A percentile compares a stretch with the other conserved stretches of the same genome.
These are phyloP conservation scores for Philopedon plagiatum DNA, from an alignment of 2,888 invertebrate genomes.

Conservation along the genomic window DNA sequence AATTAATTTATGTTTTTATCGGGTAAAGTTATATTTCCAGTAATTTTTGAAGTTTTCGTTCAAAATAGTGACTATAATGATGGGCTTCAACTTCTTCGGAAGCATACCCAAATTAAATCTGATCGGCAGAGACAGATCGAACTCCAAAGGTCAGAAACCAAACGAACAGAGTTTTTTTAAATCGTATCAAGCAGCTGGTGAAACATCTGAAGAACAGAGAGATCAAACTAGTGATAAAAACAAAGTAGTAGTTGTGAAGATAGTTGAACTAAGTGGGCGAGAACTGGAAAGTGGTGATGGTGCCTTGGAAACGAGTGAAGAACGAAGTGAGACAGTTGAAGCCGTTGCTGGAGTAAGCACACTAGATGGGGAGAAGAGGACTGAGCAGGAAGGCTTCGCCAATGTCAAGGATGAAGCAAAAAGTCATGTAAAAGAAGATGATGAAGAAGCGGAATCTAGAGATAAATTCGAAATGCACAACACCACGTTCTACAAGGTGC, in stretches of 20 bases:
- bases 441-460: constrained; percentile 32
- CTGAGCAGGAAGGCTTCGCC: background rate
- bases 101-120: constrained; percentile 36
- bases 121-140: constrained; percentile 4
- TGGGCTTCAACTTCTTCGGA: constrained; percentile 40
- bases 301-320: background rate
- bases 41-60: background rate
- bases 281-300: background rate
- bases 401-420: background rate
- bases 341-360: background rate
- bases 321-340: background rate
- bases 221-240: background rate
- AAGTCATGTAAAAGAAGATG: background rate
- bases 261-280: background rate
- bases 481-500: constrained; percentile 41
- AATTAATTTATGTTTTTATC: constrained; percentile 14
- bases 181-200: background rate
- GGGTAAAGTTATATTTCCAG: background rate
- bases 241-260: background rate
- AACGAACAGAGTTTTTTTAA: background rate
- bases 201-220: background rate
- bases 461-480: constrained; percentile 41
- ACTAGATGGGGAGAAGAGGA: background rate
- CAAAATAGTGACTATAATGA: constrained; percentile 25
- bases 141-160: constrained; percentile 9